Percentiles rank a stretch among this genome's conserved stretches.
These are phyloP conservation scores for Spilosoma lubricipeda DNA, from an alignment of 2,888 invertebrate species.

Conservation along the genomic window DNA sequence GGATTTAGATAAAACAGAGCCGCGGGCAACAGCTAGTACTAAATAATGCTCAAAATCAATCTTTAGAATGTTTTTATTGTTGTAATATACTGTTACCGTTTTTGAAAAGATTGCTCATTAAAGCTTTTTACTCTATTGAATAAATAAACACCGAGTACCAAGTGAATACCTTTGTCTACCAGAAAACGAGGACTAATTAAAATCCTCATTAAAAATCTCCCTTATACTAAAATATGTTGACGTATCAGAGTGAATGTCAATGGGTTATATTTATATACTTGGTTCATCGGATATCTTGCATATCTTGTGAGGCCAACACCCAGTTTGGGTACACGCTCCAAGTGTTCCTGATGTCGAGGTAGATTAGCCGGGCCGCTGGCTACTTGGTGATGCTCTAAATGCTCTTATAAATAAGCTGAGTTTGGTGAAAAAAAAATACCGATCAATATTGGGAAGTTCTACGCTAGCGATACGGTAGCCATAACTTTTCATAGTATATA, in stretches of 20 bases:
- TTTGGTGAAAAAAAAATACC: constrained; percentile 25
- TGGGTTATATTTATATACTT: constrained; percentile 11
- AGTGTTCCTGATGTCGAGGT: constrained; percentile 27
- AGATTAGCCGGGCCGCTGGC: constrained; percentile 44
- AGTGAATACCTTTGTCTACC: neutral
- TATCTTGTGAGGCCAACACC: constrained; percentile 28
- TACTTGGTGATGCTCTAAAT: constrained; percentile 45
- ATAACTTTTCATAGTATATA: neutral
- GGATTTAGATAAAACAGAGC: no score
- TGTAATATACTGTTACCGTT: neutral
- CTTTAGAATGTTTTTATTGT: neutral
- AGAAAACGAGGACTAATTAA: no score
- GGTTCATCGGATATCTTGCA: constrained; percentile 5
- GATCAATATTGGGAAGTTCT: constrained; percentile 26
- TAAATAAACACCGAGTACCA: no score
- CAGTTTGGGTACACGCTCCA: constrained; percentile 34
- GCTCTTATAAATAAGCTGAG: constrained; percentile 43
- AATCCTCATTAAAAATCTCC: no score
- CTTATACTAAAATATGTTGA: neutral
- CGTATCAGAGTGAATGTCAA: constrained; percentile 9
- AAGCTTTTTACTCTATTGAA: neutral
- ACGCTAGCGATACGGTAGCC: neutral
- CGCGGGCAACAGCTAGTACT: neutral
- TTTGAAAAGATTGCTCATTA: neutral
- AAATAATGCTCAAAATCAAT: neutral